Evolutionary conservation across 2,113 vertebrate genomes (phyloP), one percentile per base, ranked within the genome.

Genomic region (Puma concolor): DNA sequence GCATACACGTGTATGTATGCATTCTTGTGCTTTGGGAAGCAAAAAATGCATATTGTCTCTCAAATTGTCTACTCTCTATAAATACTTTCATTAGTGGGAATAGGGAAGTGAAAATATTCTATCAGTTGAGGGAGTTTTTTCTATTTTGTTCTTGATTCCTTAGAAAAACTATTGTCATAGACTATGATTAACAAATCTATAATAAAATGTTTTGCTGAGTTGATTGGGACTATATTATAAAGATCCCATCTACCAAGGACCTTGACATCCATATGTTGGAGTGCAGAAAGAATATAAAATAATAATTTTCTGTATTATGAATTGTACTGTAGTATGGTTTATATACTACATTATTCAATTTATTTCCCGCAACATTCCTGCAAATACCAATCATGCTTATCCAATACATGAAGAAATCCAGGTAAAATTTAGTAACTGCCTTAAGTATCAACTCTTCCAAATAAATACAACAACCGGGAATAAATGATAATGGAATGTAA

Each of bases 361-460:
- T 67, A 17, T 44, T 67, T 17, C 33, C 93, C 9, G 21, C 36
- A 33, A 44, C 1, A 17, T 17, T 88, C 19, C 4, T 77, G 23
- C 23, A 72, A 64, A 36, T 33, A 54, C 6, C 0, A 2, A 2
- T 27, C 64, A 63, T 25, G 7, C 3, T 64, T 88, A 54, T 69
- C 77, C 17, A 64, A 41, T 25, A 12, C 16, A 14, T 66, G 29
- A 80, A 38, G 5, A 71, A 52, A 48, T 54, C 25, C 41, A 63
- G 7, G 14, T 10, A 84, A 71, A 31, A 12, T 67, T 31, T 54
- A 38, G 1, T 41, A 90, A 79, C 60, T 77, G 10, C 1, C 31
- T 41, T 41, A 69, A 79, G 21, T 50, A 77, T 71, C 29, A 87
- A 77, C 14, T 77, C 63, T 88, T 90, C 14, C 74, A 89, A 57